Evolutionary conservation across 2,797 vertebrate genomes (phyloP), one percentile per base, ranked within the genome.

Genomic region (Psittacula derbiana): DNA sequence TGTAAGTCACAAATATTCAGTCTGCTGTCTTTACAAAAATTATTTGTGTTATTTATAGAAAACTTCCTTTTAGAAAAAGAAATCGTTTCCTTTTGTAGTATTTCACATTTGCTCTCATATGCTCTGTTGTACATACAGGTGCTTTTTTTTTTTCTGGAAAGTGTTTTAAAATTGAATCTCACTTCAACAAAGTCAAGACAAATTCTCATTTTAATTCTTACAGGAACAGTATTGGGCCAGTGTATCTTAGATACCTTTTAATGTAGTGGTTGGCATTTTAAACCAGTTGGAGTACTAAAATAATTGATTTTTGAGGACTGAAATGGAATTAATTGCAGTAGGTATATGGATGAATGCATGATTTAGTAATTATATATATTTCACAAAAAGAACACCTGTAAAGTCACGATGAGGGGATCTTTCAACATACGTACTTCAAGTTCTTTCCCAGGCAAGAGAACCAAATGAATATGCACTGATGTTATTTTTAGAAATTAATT

Each of bases 251-350:
- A 41, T 50, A 27, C 25, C 44, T 80, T 93, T 88, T 67, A 86
- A 62, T 24, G 4, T 6, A 11, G 40, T 50, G 86, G 67, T 69
- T 80, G 94, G 91, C 62, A 65, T 80, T 90, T 91, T 49, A 41
- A 92, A 85, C 46, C 44, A 28, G 71, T 87, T 76, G 60, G 79
- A 86, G 44, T n/a, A 62, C 92, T 89, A 30, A 75, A 90, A 87
- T 91, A 27, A 24, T 5, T 2, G 8, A 0, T 27, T 27, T 87
- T 90, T 69, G 65, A 90, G 76, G 66, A 40, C 53, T 66, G 43
- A 88, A 92, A 80, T 57, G 5, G 66, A 89, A 44, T 53, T 91
- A 93, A 82, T 83, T 95, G 89, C 69, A 41, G 16, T 78, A 85
- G 40, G 40, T 58, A 91, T 82, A 70, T 36, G 83, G 57, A 24